Percentiles rank a stretch among this genome's conserved stretches.
Evolutionary conservation across 30 jellyfish, hydroid and myxozoan genomes (phyloP).

Genomic region (Pelagia noctiluca): DNA sequence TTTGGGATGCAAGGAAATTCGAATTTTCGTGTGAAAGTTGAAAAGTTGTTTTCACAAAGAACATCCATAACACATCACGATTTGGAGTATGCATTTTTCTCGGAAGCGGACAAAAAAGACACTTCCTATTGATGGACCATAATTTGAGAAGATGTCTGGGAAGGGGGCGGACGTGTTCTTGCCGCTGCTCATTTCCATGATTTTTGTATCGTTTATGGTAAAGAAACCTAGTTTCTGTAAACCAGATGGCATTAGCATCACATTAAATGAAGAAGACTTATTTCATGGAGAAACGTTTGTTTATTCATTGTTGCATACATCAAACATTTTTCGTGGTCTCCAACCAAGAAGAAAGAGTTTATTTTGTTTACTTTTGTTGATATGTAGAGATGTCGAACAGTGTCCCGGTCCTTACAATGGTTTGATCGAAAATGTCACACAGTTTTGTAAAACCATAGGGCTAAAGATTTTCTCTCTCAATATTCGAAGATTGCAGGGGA

Average conservation of each 20-base stretch:
- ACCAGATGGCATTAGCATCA: conserved; percentile 2
- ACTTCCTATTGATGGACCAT: too few relatives aligned
- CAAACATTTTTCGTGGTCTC: conserved; percentile 5
- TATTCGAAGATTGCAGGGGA: conserved; percentile 30
- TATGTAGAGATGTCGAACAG: conserved; percentile 43
- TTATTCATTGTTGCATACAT: not conserved
- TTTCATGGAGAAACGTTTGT: conserved; percentile 3
- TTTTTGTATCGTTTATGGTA: not conserved
- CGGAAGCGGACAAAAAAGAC: too few relatives aligned
- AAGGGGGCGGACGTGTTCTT: not conserved
- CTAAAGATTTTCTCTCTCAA: conserved; percentile 4
- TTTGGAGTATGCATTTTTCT: too few relatives aligned
- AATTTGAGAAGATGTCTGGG: not conserved
- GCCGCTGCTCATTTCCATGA: conserved; percentile 5
- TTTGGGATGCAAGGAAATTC: too few relatives aligned
- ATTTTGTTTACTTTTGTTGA: not conserved
- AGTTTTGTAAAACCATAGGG: conserved; percentile 13
- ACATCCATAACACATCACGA: too few relatives aligned
- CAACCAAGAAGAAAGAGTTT: conserved; percentile 3
- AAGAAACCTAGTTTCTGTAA: not conserved
- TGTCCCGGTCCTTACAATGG: conserved; percentile 23
- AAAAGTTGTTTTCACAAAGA: too few relatives aligned
- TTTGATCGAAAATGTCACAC: not conserved
- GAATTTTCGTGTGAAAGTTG: too few relatives aligned
- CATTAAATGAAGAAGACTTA: not conserved